Evolutionary conservation across 2,113 vertebrate genomes (phyloP), one percentile per base, ranked within the genome.

Genomic region (Corvus moneduloides): DNA sequence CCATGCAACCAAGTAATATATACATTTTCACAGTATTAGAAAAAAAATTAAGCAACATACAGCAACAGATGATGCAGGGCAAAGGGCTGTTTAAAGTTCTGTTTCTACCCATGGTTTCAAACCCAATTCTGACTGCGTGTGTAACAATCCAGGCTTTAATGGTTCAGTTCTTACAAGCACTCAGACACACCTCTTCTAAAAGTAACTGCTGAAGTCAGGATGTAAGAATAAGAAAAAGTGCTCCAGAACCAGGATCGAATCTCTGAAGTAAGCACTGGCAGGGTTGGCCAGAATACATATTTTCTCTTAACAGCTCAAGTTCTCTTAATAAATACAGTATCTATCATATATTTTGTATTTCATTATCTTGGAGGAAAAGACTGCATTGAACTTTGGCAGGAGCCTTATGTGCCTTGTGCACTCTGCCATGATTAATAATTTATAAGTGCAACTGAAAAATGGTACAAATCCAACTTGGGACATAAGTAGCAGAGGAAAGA

Each of bases 31-130:
- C 73, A 92, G 46, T 68, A 78, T 94, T 44, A 92, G 93, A 71
- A 96, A 95, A 91, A 77, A 93, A 94, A 90, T 49, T 81, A 94
- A 88, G 72, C 61, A 93, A 85, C 87, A 88, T n/a, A 96, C 79
- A 94, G 89, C 90, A 94, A 93, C 79, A 88, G 82, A 95, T 93
- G 91, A 97, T 94, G 96, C 93, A 96, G 79, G 85, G 75, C 92
- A 95, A 94, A 72, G 56, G 63, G 67, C 46, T 44, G 7, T 26
- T 83, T 44, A 22, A 88, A 96, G 35, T 66, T 87, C 58, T 76
- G 46, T n/a, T 87, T 68, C 91, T 83, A 66, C 16, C 61, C 71
- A 8, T 35, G 33, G 24, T 63, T 90, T 92, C 76, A 88, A 96
- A 77, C 61, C 48, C 59, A 84, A 10, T 80, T 80, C 79, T 74